phyloP scores from a whole-genome alignment of 1,140 invertebrate species.

The Penaeus chinensis region DNA sequence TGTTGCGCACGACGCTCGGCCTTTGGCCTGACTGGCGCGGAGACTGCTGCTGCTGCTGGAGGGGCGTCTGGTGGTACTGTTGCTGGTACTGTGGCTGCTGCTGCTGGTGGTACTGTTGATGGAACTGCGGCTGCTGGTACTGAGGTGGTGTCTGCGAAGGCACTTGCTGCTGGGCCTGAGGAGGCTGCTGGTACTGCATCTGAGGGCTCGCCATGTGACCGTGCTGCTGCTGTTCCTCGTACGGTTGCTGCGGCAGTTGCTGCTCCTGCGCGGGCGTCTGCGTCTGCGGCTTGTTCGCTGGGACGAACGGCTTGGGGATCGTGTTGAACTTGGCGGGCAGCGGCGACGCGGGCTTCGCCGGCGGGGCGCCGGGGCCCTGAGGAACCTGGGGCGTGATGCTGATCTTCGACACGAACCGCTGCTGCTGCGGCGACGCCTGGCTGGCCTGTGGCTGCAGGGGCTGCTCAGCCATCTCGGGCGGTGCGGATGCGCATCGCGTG shows the following conservation, averaged over 20 bases:
- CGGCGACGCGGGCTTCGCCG: conserved; percentile 30
- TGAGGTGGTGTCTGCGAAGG: conserved; percentile 68
- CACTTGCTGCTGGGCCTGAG: conserved; percentile 41
- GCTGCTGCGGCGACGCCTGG: conserved; percentile 2
- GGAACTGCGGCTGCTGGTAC: conserved; percentile 68
- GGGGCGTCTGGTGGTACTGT: conserved; percentile 35
- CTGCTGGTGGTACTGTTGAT: conserved; percentile 63
- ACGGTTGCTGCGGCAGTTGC: conserved; percentile 23
- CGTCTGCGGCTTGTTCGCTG: conserved; percentile 33
- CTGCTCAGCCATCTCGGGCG: conserved; percentile 56
- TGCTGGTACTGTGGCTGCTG: conserved; percentile 65
- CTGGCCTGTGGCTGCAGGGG: neutral
- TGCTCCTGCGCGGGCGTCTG: neutral
- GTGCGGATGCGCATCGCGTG: conserved; percentile 57
- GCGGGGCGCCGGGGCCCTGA: conserved; percentile 23
- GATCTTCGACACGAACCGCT: conserved; percentile 43
- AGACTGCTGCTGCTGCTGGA: conserved; percentile 56
- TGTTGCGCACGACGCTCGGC: conserved; percentile 76
- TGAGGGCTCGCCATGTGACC: conserved; percentile 20
- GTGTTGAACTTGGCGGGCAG: conserved; percentile 56
- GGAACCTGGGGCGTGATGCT: conserved; percentile 51
- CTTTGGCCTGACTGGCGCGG: conserved; percentile 55
- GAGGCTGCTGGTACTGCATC: conserved; percentile 34
- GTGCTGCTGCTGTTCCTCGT: conserved; percentile 33
- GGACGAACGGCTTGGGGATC: conserved; percentile 59